A percentile compares a stretch with the other conserved stretches of the same genome.
phyloP scores from a whole-genome alignment of 2,888 invertebrate genomes.

The Acleris holmiana region DNA sequence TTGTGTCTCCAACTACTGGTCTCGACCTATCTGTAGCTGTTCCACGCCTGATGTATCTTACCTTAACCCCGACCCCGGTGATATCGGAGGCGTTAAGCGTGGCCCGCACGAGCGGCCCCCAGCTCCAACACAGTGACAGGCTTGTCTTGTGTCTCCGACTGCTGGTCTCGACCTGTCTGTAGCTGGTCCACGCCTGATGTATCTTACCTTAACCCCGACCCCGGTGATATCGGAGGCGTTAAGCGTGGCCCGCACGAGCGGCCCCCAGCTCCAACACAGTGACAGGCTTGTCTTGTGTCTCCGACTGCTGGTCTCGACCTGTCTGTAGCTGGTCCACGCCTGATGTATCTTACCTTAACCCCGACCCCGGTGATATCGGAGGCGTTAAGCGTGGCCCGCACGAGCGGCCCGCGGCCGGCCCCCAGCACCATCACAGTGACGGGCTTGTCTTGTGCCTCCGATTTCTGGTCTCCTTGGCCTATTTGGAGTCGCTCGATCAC shows the following conservation, averaged over 20 bases:
- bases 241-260: conserved; percentile 94
- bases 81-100: too few relatives aligned
- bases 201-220: conserved; percentile 86
- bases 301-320: neutral
- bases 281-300: too few relatives aligned
- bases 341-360: conserved; percentile 81
- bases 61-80: too few relatives aligned
- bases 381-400: conserved; percentile 94
- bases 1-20: too few relatives aligned
- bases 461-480: conserved; percentile 42
- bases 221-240: conserved; percentile 91
- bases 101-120: too few relatives aligned
- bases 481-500: conserved; percentile 34
- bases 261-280: conserved; percentile 92
- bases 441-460: conserved; percentile 41
- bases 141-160: too few relatives aligned
- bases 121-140: too few relatives aligned
- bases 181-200: too few relatives aligned
- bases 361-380: conserved; percentile 88
- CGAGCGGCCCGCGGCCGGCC: conserved; percentile 97
- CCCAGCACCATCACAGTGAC: conserved; percentile 94
- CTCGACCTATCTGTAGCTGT: too few relatives aligned
- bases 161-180: too few relatives aligned
- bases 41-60: too few relatives aligned
- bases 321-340: neutral